Percentiles rank a stretch among this genome's conserved stretches.
These are phyloP conservation scores for Oopsacas minuta DNA, from an alignment of 37 sponge, comb jelly and placozoan species.

Conservation along the genomic window DNA sequence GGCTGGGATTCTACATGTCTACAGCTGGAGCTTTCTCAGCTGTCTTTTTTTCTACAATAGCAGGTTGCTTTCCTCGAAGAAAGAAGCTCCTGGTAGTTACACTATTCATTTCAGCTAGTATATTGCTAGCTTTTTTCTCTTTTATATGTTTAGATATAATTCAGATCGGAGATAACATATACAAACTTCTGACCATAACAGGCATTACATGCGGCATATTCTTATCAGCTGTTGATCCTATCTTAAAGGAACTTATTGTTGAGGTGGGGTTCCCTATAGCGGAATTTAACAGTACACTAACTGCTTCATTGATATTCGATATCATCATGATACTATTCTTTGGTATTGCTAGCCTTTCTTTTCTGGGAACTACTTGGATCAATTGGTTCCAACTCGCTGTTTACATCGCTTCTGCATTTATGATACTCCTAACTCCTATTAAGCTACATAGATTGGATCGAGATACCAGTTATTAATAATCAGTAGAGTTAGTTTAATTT, in stretches of 20 bases:
- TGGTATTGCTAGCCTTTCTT: background rate
- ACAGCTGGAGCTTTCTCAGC: background rate
- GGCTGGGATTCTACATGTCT: constrained; percentile 17
- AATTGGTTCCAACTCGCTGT: constrained; percentile 6
- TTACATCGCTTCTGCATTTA: background rate
- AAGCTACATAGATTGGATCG: background rate
- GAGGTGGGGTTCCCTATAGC: background rate
- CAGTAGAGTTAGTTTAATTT: no score
- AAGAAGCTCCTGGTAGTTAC: background rate
- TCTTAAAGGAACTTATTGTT: background rate
- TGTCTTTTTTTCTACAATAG: background rate
- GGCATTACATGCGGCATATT: background rate
- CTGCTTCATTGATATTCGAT: background rate
- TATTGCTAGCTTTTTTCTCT: background rate
- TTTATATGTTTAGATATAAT: background rate
- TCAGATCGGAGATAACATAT: background rate
- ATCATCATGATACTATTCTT: constrained; percentile 3
- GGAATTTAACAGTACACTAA: background rate
- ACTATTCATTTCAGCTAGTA: background rate
- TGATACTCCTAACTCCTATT: background rate
- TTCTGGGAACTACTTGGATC: background rate
- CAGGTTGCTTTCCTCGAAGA: background rate
- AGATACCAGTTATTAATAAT: background rate
- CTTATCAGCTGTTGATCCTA: constrained; percentile 13
- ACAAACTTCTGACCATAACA: background rate